Evolutionary conservation across 2,888 invertebrate genomes (phyloP), one percentile per base, ranked within the genome.

Genomic region (Erannis defoliaria): DNA sequence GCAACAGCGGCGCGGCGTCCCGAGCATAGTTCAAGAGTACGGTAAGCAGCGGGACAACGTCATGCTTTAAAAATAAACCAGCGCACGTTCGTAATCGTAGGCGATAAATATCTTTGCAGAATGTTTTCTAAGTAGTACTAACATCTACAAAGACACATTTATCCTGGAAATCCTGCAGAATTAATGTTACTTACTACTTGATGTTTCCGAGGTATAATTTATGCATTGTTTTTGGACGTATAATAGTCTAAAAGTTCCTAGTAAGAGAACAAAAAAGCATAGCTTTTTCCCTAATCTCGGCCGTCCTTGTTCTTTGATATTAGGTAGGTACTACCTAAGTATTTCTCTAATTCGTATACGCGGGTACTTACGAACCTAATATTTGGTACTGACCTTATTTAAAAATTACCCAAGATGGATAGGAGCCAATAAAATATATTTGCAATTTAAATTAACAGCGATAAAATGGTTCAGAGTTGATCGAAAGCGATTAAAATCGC

Each of bases 401-500:
- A 42, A 46, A 21, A 19, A 18, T 29, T 42, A 48, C 51, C 46
- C 29, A 33, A 53, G 55, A 48, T 42, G 29, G 46, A 9, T 42
- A 29, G 54, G 16, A 40, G 48, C 50, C 26, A 55, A 71, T 62
- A 55, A 64, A 67, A 61, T 67, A 61, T 55, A 71, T 66, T 71
- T 64, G 59, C 68, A 70, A 76, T 80, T 77, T 73, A 75, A 77
- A 75, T 75, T 63, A 53, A 43, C 8, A 70, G 63, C 57, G 73
- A 73, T 75, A 77, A 78, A 82, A 78, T 69, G 72, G 70, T 77
- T 74, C 68, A 71, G 66, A 68, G 68, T 64, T 77, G 76, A 84
- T 81, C 71, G 80, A 82, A 82, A 85, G 79, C 82, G 80, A 87
- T 87, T 87, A 84, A 88, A 86, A 80, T 72, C 74, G 79, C 68